phyloP scores from a whole-genome alignment of 1,140 invertebrate species.

The Planococcus citri region DNA sequence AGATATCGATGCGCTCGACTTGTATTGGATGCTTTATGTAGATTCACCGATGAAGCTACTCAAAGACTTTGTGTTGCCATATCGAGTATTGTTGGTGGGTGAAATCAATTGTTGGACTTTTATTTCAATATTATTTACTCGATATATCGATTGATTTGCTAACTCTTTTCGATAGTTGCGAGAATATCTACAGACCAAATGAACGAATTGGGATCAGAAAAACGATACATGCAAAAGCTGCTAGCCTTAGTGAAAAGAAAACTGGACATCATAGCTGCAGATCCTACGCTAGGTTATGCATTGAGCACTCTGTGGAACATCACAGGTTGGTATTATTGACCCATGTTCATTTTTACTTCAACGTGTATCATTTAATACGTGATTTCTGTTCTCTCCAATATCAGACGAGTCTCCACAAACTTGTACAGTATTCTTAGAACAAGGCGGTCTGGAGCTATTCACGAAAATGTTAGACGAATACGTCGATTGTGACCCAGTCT shows the following conservation, averaged over 20 bases:
- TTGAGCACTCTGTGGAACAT: constrained; percentile 73
- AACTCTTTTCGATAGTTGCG: constrained; percentile 39
- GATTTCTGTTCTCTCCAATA: too few relatives aligned
- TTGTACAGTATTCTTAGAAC: constrained; percentile 56
- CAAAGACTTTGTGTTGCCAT: constrained; percentile 72
- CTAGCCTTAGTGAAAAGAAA: constrained; percentile 53
- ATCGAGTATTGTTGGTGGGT: constrained; percentile 51
- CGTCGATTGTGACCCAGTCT: constrained; percentile 49
- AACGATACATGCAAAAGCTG: constrained; percentile 59
- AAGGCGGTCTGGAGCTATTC: constrained; percentile 57
- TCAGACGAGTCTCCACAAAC: constrained; percentile 57
- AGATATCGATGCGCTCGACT: constrained; percentile 56
- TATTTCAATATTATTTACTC: too few relatives aligned
- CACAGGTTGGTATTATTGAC: constrained; percentile 41
- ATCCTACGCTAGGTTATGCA: constrained; percentile 70
- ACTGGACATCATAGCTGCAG: constrained; percentile 44
- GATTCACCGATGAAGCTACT: constrained; percentile 59
- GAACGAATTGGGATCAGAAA: constrained; percentile 52
- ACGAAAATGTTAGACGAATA: constrained; percentile 52
- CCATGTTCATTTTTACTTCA: too few relatives aligned
- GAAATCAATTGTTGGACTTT: background rate
- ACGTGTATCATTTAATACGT: too few relatives aligned
- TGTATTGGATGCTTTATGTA: constrained; percentile 62
- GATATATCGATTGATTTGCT: too few relatives aligned
- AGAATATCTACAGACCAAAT: constrained; percentile 65